Base-by-base conservation (phyloP, 2,113 vertebrate species). In the Dipodomys ordii region DNA sequence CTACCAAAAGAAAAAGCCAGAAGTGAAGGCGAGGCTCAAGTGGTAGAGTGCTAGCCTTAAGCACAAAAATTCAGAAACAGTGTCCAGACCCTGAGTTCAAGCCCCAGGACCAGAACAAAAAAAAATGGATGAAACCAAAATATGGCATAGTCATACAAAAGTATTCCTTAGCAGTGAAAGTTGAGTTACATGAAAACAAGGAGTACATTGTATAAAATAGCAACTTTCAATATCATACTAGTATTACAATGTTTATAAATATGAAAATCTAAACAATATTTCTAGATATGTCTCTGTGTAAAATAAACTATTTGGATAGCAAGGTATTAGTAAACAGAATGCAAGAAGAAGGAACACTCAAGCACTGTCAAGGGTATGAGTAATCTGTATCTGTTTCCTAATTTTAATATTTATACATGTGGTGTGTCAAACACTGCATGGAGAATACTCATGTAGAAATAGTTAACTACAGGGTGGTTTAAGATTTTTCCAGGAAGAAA, bases 401-500 rank as follows among this genome's bases (percentile, higher is more conserved):
- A 90, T 30, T 72, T 80, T 39, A 9, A 22, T 73, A 60, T 74
- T 73, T 91, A 0, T 60, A 62, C 13, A 60, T 83, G 67, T 88
- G 9, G 2, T 62, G 35, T 67, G n/a, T 87, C 39, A 80, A 76
- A 77, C 68, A 20, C 60, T 76, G 74, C 12, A 64, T n/a, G 10
- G 20, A 73, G 9, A 88, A 77, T 57, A 84, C 64, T 87, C n/a
- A 83, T 64, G 53, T 49, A 49, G 82, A 77, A 44, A 39, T 82
- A 53, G 25, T 73, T 89, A 49, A 3, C 7, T 10, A 16, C 60
- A 82, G 5, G 2, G 32, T 57, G 15, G 53, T 57, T 88, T 76
- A 79, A 44, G 64, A 78, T 93, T 93, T 82, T 92, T 22, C 35
- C 35, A 23, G 53, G 39, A 78, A 90, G 32, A 57, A 64, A 7